These are phyloP conservation scores for Hyphantria cunea DNA, from an alignment of 1,140 invertebrate genomes.

Conservation along the genomic window DNA sequence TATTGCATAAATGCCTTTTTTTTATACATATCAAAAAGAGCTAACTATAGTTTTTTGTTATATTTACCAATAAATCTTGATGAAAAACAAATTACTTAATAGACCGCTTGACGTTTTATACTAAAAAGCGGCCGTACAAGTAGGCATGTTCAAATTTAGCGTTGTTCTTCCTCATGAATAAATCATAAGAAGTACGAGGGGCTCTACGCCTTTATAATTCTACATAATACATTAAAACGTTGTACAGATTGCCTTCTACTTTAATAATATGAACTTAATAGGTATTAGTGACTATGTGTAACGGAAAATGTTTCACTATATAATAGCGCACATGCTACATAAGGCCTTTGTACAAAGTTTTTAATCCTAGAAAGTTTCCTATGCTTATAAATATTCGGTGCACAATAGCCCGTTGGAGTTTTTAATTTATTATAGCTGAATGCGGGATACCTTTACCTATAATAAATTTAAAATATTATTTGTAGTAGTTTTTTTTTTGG, in stretches of 20 bases:
- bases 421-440: too few relatives aligned
- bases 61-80: slow-evolving; percentile 60
- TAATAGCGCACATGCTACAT: neutral
- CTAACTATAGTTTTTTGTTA: neutral
- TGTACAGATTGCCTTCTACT: slow-evolving; percentile 76
- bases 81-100: slow-evolving; percentile 68
- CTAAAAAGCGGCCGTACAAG: slow-evolving; percentile 62
- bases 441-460: too few relatives aligned
- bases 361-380: too few relatives aligned
- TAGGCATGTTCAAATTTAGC: slow-evolving; percentile 76
- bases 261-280: slow-evolving; percentile 66
- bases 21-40: neutral
- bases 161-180: slow-evolving; percentile 76
- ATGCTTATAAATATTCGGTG: too few relatives aligned
- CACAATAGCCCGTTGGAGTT: too few relatives aligned
- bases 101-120: slow-evolving; percentile 69
- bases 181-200: slow-evolving; percentile 77
- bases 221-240: slow-evolving; percentile 80
- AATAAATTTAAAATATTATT: too few relatives aligned
- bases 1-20: too few relatives aligned
- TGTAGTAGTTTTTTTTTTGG: too few relatives aligned
- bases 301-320: slow-evolving; percentile 11
- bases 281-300: slow-evolving; percentile 33
- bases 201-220: slow-evolving; percentile 77
- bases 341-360: neutral